Evolutionary conservation across 2,797 vertebrate genomes (phyloP).

Genomic region (Esox lucius): DNA sequence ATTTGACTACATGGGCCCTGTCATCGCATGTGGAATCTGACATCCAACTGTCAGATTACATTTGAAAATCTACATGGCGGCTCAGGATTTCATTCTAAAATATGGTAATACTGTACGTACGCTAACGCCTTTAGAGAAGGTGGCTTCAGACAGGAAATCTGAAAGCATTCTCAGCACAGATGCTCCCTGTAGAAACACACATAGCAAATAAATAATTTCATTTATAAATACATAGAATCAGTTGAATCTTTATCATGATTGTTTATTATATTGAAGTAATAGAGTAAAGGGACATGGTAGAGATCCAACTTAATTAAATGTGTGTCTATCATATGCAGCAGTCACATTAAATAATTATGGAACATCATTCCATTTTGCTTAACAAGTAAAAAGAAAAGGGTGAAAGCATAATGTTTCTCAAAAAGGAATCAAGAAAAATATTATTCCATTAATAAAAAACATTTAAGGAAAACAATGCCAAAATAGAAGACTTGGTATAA

Average conservation of each 20-base stretch:
- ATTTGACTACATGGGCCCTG: not conserved
- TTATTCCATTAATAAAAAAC: no score
- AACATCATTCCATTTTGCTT: no score
- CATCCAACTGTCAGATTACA: not conserved
- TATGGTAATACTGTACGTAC: slow-evolving; percentile 65
- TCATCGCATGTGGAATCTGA: not conserved
- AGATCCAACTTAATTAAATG: not conserved
- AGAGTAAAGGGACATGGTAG: no score
- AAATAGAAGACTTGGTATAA: no score
- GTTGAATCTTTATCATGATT: no score
- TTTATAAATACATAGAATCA: no score
- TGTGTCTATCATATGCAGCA: not conserved
- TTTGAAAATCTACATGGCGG: not conserved
- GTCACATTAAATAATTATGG: not conserved
- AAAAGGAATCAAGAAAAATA: no score
- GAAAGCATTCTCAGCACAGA: slow-evolving; percentile 93
- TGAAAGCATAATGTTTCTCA: no score
- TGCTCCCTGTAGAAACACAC: slow-evolving; percentile 75
- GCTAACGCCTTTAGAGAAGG: slow-evolving; percentile 81
- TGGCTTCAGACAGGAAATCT: slow-evolving; percentile 78
- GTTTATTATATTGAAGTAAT: no score
- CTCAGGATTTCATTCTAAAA: not conserved
- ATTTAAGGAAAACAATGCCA: no score
- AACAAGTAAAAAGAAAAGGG: no score
- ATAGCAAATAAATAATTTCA: no score